Evolutionary conservation across 1,140 invertebrate species (phyloP).

Genomic region (Eriosoma lanigerum): DNA sequence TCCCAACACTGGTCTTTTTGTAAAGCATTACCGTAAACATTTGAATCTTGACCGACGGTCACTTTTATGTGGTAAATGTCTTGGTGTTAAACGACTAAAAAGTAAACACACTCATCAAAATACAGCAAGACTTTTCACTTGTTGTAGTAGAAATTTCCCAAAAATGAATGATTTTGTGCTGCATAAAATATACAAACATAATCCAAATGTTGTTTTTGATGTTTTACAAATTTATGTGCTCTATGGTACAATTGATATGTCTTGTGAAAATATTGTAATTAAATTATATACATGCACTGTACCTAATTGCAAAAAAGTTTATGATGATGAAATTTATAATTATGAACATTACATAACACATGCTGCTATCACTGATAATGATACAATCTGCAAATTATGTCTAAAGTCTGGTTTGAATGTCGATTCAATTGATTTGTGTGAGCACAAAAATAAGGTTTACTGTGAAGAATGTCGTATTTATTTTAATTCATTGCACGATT

Average conservation of each 20-base stretch:
- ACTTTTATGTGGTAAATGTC: neutral
- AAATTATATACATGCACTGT: conserved; percentile 10
- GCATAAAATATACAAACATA: neutral
- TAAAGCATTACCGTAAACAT: neutral
- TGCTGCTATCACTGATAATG: neutral
- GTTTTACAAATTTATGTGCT: neutral
- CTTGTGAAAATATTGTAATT: neutral
- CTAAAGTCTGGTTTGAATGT: neutral
- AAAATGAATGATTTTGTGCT: neutral
- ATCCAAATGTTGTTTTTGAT: neutral
- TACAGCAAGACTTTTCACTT: neutral
- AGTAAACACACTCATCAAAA: neutral
- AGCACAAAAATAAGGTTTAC: neutral
- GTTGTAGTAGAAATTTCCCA: neutral
- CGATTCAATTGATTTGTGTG: neutral
- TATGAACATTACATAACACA: neutral
- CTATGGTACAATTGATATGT: neutral
- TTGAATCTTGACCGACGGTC: neutral
- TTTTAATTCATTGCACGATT: neutral
- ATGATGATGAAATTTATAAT: neutral
- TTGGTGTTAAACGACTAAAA: neutral
- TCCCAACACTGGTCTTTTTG: neutral
- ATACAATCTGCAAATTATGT: neutral
- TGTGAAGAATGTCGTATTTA: neutral
- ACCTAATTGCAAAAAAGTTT: neutral